Evolutionary conservation across 2,888 invertebrate genomes (phyloP), one percentile per base, ranked within the genome.

Genomic region (Tipula unca): DNA sequence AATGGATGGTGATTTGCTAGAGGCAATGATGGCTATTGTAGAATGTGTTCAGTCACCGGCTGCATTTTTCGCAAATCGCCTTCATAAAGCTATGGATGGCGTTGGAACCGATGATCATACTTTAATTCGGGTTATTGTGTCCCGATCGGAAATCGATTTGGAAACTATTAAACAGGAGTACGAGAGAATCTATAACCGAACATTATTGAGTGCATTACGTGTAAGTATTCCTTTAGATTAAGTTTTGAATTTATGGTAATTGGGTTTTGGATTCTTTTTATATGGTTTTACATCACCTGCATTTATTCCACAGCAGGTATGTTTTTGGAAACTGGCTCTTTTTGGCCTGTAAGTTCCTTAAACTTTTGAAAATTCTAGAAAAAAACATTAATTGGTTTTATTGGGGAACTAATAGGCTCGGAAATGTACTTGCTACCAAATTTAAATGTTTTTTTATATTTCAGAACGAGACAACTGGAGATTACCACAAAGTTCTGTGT

Each of bases 21-120:
- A 94, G 3, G 95, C 95, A 0, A 92, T 95, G 89, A 92, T 94
- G 29, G 94, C 95, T 83, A 93, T 95, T 95, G 95, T 95, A 88
- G 94, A 95, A 89, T 94, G 94, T 89, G 94, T 94, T 42, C 93
- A 94, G 89, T 93, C 92, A 88, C 92, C 93, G 4, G 90, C 94
- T 1, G 93, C 93, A 1, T 95, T 93, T 91, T 95, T 95, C 91
- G 95, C 95, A 85, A 92, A 92, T 86, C 91, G 94, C 0, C 90
- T 95, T 14, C 93, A 94, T 86, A 90, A 91, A 85, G 93, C 95
- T 3, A 93, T 95, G 93, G 92, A 93, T 87, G 95, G 95, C 0
- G 89, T 93, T 83, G 96, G 96, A 86, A 96, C 96, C 3, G 93
- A 95, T 89, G 95, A 96, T 91, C 90, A 91, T 36, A 93, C 94